Evolutionary conservation across 1,140 invertebrate genomes (phyloP).

Genomic region (Anoplolepis gracilipes): DNA sequence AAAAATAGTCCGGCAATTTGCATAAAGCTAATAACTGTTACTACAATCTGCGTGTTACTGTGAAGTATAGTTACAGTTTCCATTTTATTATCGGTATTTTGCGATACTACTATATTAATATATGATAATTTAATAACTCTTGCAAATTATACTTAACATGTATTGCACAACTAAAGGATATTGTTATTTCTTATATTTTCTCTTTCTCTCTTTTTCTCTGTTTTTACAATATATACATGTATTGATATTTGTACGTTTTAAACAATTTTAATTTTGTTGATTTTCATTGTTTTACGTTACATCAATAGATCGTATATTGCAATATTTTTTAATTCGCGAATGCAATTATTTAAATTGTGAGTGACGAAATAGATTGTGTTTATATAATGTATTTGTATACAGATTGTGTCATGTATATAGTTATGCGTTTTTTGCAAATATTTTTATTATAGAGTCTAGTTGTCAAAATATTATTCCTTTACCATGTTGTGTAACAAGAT

Average conservation of each 20-base stretch:
- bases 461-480: background rate
- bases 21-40: constrained; percentile 58
- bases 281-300: background rate
- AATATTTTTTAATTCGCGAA: background rate
- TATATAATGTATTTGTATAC: too few relatives aligned
- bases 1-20: constrained; percentile 28
- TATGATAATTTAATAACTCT: background rate
- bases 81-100: background rate
- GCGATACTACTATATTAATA: background rate
- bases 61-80: constrained; percentile 8
- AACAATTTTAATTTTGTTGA: background rate
- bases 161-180: background rate
- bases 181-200: background rate
- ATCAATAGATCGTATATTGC: background rate
- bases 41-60: constrained; percentile 13
- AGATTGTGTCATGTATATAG: too few relatives aligned
- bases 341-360: constrained; percentile 14
- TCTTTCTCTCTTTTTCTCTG: background rate
- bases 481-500: background rate
- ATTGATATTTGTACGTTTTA: background rate
- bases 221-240: background rate
- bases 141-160: background rate
- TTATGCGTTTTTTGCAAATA: background rate
- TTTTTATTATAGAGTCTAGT: constrained; percentile 9
- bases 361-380: background rate